Evolutionary conservation across 2,888 invertebrate genomes (phyloP).

Genomic region (Hipparchia semele): DNA sequence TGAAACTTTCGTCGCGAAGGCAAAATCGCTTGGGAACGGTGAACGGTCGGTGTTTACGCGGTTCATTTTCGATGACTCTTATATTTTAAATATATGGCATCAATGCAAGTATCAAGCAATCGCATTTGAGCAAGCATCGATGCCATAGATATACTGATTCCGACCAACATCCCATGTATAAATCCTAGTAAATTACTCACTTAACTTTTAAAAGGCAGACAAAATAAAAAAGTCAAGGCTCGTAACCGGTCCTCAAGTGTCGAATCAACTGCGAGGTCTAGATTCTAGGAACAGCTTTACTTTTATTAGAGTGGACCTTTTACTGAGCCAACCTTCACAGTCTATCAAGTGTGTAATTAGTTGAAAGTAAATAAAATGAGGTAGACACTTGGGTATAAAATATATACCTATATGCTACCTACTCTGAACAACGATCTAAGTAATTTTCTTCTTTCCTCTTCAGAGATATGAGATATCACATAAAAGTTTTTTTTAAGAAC

Average conservation of each 20-base stretch:
- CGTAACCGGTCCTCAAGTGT: conserved; percentile 7
- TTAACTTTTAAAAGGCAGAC: neutral
- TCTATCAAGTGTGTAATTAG: conserved; percentile 16
- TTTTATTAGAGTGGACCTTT: conserved; percentile 14
- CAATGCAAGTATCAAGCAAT: too few relatives aligned
- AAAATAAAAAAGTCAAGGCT: conserved; percentile 13
- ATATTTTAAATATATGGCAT: too few relatives aligned
- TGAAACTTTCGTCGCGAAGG: too few relatives aligned
- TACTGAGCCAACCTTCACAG: conserved; percentile 19
- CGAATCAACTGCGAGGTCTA: neutral
- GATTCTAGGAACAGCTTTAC: conserved; percentile 16
- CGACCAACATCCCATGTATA: too few relatives aligned
- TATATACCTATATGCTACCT: neutral
- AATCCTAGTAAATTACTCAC: too few relatives aligned
- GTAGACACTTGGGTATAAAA: neutral
- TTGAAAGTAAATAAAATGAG: conserved; percentile 6
- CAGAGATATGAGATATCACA: neutral
- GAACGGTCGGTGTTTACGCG: too few relatives aligned
- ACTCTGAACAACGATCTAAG: too few relatives aligned
- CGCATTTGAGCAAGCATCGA: too few relatives aligned
- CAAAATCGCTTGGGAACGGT: too few relatives aligned
- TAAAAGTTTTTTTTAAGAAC: too few relatives aligned
- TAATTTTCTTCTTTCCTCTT: neutral
- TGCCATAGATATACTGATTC: too few relatives aligned
- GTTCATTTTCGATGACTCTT: too few relatives aligned